phyloP scores from a whole-genome alignment of 1,140 invertebrate species.

The Eriocheir sinensis region DNA sequence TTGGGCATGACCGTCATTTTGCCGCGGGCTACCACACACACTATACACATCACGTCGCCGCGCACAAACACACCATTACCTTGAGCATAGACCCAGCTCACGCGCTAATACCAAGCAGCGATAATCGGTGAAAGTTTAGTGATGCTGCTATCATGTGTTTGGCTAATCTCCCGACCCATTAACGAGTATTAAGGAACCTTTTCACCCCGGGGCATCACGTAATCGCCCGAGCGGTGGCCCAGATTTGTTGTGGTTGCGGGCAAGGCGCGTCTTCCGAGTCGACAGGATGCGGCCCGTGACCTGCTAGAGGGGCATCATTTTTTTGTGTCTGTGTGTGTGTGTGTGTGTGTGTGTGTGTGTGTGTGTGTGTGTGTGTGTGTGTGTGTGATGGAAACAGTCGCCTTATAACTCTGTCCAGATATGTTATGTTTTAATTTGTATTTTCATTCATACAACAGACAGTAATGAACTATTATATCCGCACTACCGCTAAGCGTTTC shows the following conservation, averaged over 20 bases:
- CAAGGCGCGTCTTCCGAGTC: neutral
- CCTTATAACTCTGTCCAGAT: too few species aligned
- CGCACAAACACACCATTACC: neutral
- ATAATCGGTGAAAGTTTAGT: neutral
- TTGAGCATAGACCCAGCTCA: too few species aligned
- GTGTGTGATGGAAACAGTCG: neutral
- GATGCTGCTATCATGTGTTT: neutral
- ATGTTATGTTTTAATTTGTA: too few species aligned
- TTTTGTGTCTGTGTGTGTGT: constrained; percentile 44
- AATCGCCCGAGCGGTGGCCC: neutral
- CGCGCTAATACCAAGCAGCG: neutral
- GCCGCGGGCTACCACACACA: neutral
- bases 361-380: neutral
- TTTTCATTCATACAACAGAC: too few species aligned
- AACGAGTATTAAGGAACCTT: neutral
- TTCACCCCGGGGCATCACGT: neutral
- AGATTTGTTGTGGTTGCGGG: neutral
- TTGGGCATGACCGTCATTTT: neutral
- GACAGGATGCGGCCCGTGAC: neutral
- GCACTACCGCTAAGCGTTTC: too few species aligned
- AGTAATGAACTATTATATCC: too few species aligned
- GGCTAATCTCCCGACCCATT: neutral
- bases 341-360: constrained; percentile 50
- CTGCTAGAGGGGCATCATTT: neutral
- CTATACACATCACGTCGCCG: neutral